These are phyloP conservation scores for Lepidotrigona ventralis DNA, from an alignment of 1,140 invertebrate species.

Conservation along the genomic window DNA sequence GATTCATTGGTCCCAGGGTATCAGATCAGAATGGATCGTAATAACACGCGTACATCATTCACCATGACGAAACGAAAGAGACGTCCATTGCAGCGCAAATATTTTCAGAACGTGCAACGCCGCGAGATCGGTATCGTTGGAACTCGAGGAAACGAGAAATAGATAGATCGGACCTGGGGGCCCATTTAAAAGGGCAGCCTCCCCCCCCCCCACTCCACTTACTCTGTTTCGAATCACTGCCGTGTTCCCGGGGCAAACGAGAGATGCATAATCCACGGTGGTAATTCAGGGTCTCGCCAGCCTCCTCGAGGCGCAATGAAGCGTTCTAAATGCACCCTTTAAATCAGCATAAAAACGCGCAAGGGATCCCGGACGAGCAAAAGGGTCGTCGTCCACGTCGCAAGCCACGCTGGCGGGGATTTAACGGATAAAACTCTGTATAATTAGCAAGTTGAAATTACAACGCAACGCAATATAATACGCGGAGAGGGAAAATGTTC, in stretches of 20 bases:
- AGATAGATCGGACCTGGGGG: no score
- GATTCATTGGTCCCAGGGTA: no score
- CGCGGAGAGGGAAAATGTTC: background rate
- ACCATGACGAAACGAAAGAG: no score
- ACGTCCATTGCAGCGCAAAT: no score
- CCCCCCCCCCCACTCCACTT: no score
- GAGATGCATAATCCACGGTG: conserved; percentile 62
- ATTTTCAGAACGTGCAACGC: no score
- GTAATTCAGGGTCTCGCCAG: background rate
- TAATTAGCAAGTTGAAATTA: conserved; percentile 15
- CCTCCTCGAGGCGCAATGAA: conserved; percentile 55
- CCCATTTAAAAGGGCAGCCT: background rate
- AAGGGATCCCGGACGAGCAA: background rate
- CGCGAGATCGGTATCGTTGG: no score
- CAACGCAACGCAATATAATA: background rate
- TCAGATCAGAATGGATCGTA: no score
- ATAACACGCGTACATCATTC: no score
- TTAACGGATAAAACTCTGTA: background rate
- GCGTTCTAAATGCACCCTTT: conserved; percentile 70
- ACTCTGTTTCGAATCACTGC: conserved; percentile 35
- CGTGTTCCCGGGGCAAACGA: conserved; percentile 53
- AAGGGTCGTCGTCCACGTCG: background rate
- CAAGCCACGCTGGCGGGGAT: background rate
- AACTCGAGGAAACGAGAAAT: no score
- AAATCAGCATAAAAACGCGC: conserved; percentile 61